Percentiles rank a stretch among this genome's conserved stretches.
Conservation (phyloP, 2,888 invertebrate genomes). For the Dendrolimus houi region DNA sequence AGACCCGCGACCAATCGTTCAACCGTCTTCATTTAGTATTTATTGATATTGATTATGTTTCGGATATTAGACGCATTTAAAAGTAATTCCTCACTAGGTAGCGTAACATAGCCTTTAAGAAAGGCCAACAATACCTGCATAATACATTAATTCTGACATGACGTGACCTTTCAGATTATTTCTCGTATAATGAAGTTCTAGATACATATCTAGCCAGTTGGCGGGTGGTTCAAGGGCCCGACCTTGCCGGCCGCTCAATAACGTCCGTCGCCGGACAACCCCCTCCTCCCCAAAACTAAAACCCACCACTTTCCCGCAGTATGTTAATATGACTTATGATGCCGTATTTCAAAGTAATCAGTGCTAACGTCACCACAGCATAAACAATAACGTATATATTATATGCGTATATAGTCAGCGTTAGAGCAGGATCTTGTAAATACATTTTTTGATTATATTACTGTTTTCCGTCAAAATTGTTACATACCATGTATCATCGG, state of each 20-base stretch:
- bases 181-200: constrained; percentile 25
- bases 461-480: too few species aligned
- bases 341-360: constrained; percentile 20
- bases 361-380: too few species aligned
- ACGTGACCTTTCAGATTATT: constrained; percentile 4
- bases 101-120: not conserved
- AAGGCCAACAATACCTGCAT: not conserved
- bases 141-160: not conserved
- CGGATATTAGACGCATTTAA: too few species aligned
- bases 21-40: too few species aligned
- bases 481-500: too few species aligned
- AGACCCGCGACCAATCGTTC: too few species aligned
- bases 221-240: constrained; percentile 89
- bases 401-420: too few species aligned
- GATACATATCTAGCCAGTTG: constrained; percentile 44
- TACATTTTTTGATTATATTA: too few species aligned
- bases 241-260: constrained; percentile 89
- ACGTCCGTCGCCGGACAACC: constrained; percentile 83
- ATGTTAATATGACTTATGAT: constrained; percentile 26
- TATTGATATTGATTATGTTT: too few species aligned
- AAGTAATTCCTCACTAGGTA: not conserved
- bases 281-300: constrained; percentile 23
- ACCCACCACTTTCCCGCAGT: constrained; percentile 19
- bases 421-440: too few species aligned
- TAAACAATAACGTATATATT: too few species aligned